Evolutionary conservation across 53 echinoderm and acorn worm genomes (phyloP).

Genomic region (Stichopus horrens): DNA sequence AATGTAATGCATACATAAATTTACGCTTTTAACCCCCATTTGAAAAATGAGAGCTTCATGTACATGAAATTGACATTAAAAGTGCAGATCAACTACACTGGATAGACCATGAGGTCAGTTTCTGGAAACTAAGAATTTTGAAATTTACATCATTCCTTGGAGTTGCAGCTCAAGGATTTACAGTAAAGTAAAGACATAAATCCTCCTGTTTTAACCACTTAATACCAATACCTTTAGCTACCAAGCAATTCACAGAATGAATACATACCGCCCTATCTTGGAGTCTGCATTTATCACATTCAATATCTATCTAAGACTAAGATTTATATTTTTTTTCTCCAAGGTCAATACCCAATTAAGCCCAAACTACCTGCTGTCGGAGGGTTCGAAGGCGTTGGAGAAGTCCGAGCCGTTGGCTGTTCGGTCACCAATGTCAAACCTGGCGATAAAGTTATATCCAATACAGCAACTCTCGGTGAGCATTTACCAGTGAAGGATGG

Average conservation of each 20-base stretch:
- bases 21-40: too few relatives aligned
- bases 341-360: conserved; percentile 87
- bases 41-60: too few relatives aligned
- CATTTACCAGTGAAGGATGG: not conserved
- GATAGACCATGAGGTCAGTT: too few relatives aligned
- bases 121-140: too few relatives aligned
- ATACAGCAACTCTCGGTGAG: conserved; percentile 71
- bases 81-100: too few relatives aligned
- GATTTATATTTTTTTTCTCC: not conserved
- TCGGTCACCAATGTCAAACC: conserved; percentile 66
- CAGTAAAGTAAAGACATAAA: too few relatives aligned
- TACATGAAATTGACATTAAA: too few relatives aligned
- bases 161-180: too few relatives aligned
- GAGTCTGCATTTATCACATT: not conserved
- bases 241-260: not conserved
- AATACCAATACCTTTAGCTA: too few relatives aligned
- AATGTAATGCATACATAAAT: too few relatives aligned
- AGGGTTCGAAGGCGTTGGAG: conserved; percentile 97
- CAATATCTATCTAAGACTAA: not conserved
- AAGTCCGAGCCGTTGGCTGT: conserved; percentile 70
- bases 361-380: conserved; percentile 79
- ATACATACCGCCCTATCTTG: not conserved
- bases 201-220: too few relatives aligned
- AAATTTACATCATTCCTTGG: too few relatives aligned
- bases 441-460: conserved; percentile 81